Evolutionary conservation across 2,797 vertebrate species (phyloP), one percentile per base, ranked within the genome.

Genomic region (Potorous gilbertii): DNA sequence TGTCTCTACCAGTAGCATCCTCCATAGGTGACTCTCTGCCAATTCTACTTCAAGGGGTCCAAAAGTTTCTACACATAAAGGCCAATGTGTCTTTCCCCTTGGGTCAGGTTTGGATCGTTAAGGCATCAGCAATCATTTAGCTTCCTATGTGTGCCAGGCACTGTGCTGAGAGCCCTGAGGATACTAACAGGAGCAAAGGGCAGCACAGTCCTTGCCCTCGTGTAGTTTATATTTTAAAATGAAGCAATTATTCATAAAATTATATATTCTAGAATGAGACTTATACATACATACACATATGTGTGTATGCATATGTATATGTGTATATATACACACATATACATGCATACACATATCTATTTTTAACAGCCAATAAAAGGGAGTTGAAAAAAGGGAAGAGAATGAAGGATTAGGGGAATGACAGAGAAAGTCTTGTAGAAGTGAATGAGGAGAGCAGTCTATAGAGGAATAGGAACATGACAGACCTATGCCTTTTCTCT

Each of bases 281-380:
- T 40, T 9, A 6, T 3, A 4, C 27, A 40, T 8, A 21, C 6
- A 2, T 2, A n/a, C 0, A 40, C 1, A 81, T 5, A 8, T 2
- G 6, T 21, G 1, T 1, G 12, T 29, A 28, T 5, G 5, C 4
- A 56, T 18, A 5, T 56, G 5, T 56, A 21, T 13, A 4, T 55
- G 55, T 55, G 0, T 16, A 55, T 56, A 6, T 9, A 56, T 21
- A 56, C 24, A 56, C 24, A 56, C 0, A 56, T 6, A 56, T 56
- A 56, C 5, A 24, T 24, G 24, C 9, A 5, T 10, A 46, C 11
- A 24, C 4, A 46, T 27, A 27, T 3, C 24, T 11, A 24, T 46
- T 34, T 62, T 13, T 46, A 27, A 46, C 3, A 46, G 46, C 8
- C 74, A 46, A 81, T 81, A 46, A 81, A 81, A 46, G 74, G 18